Percentiles rank a stretch among this genome's conserved stretches.
These are phyloP conservation scores for Ptychochromis oligacanthus DNA, from an alignment of 2,113 vertebrate genomes.

Conservation along the genomic window DNA sequence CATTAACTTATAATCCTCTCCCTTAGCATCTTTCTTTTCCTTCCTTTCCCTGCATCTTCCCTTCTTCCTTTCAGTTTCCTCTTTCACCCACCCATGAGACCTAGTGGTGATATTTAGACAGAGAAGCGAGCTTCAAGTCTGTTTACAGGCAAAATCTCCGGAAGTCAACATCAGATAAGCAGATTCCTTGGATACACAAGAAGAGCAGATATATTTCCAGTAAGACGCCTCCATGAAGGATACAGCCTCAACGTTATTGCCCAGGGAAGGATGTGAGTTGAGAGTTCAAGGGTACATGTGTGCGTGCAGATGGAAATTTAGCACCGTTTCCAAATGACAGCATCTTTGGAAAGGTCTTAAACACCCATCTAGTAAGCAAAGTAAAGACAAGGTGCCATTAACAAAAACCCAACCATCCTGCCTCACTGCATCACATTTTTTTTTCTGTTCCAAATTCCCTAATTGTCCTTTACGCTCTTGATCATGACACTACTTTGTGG, in stretches of 20 bases:
- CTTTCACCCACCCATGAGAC: constrained; percentile 67
- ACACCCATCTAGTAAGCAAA: constrained; percentile 7
- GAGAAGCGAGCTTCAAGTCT: constrained; percentile 55
- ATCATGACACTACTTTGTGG: constrained; percentile 48
- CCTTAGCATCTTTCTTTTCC: constrained; percentile 32
- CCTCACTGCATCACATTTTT: constrained; percentile 21
- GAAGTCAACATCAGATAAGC: constrained; percentile 77
- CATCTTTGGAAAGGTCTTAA: constrained; percentile 47
- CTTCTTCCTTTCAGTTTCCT: constrained; percentile 61
- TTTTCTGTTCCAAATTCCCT: constrained; percentile 35
- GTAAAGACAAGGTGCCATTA: constrained; percentile 31
- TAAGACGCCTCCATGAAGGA: constrained; percentile 42
- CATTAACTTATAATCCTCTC: constrained; percentile 30
- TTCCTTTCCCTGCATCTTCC: constrained; percentile 49
- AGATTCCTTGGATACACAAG: constrained; percentile 72
- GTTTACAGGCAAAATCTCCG: constrained; percentile 71
- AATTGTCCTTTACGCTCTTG: constrained; percentile 49
- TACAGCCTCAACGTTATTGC: constrained; percentile 45
- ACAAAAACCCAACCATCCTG: constrained; percentile 21
- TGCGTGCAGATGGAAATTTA: neutral
- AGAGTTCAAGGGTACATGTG: constrained; percentile 52
- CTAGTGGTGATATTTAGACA: constrained; percentile 41
- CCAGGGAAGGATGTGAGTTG: constrained; percentile 61
- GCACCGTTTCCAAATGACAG: constrained; percentile 38
- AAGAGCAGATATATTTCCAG: constrained; percentile 68